Base-by-base conservation (phyloP, 2,797 vertebrate genomes). In the Chloroceryle inda region DNA sequence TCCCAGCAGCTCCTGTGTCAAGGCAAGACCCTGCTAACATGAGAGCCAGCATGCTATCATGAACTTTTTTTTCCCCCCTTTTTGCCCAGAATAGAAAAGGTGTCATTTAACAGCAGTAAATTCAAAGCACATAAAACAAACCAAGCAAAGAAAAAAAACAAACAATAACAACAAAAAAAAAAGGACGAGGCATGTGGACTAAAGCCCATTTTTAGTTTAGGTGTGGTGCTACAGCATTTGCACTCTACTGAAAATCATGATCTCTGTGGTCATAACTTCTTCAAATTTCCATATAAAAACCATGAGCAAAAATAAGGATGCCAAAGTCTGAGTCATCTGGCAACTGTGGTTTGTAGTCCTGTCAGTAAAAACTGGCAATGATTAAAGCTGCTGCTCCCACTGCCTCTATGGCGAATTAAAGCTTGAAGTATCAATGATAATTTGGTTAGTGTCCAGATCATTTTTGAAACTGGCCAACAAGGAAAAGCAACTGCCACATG, bases 281-380 rank as follows among this genome's bases (percentile, higher is more conserved):
- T 94, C 29, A 88, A 86, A 96, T 94, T 88, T 96, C 84, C 85
- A 95, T 94, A 94, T 95, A 97, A 97, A 96, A 95, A 83, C 59
- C 73, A 77, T n/a, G 58, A 97, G 56, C 82, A 83, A 94, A 90
- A 88, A 85, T 56, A 84, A 94, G 26, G 84, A 83, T 79, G 95
- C 92, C 92, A 95, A 95, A 96, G 17, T 95, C 74, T 94, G 95
- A 97, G 84, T 95, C 94, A 97, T 95, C 71, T 94, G 83, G 93
- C 85, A 97, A 89, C 50, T 62, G 78, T 81, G 77, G 77, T 82
- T 95, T 92, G 56, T 67, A 91, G 79, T 67, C 58, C 79, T 94
- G 58, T 96, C 87, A 92, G 74, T 94, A 93, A 94, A 95, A 96
- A 95, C 87, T 93, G 95, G 93, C 93, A 96, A 53, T 38, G 61